A percentile compares a stretch with the other conserved stretches of the same genome.
These are phyloP conservation scores for Callyntrura sp. DNA, from an alignment of 2,888 invertebrate species.

Conservation along the genomic window DNA sequence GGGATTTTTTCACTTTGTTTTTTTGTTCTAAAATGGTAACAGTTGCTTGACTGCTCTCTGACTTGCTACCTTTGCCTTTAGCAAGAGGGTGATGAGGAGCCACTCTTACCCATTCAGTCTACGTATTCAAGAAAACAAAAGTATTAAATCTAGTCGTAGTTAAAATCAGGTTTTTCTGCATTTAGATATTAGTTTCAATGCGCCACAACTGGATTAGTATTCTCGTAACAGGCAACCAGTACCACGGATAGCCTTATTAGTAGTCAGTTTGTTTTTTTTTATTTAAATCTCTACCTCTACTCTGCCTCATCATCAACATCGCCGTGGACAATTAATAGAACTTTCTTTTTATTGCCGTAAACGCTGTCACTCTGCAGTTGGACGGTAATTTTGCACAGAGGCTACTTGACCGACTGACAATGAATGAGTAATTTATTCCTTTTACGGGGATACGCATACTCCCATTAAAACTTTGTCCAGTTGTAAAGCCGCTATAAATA, in stretches of 20 bases:
- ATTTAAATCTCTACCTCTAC: neutral
- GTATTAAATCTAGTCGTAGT: neutral
- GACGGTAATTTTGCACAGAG: neutral
- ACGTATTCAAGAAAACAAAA: conserved; percentile 7
- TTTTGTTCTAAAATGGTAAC: conserved; percentile 5
- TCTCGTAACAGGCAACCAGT: neutral
- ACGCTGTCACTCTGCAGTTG: neutral
- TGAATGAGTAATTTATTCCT: conserved; percentile 22
- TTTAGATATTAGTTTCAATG: conserved; percentile 14
- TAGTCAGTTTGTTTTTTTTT: neutral
- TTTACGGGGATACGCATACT: neutral
- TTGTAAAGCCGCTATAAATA: too few species aligned
- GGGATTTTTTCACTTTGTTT: too few species aligned
- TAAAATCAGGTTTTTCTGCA: conserved; percentile 50
- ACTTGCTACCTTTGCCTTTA: neutral
- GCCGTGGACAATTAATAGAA: neutral
- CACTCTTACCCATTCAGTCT: conserved; percentile 15
- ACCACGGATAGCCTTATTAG: neutral
- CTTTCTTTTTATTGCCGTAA: neutral
- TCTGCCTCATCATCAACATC: neutral
- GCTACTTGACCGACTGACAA: conserved; percentile 45
- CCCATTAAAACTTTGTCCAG: too few species aligned
- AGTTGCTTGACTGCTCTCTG: conserved; percentile 4
- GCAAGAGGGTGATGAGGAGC: neutral
- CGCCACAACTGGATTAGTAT: neutral